Conservation (phyloP, 1,140 invertebrate species). For the Ditylenchus dipsaci region DNA sequence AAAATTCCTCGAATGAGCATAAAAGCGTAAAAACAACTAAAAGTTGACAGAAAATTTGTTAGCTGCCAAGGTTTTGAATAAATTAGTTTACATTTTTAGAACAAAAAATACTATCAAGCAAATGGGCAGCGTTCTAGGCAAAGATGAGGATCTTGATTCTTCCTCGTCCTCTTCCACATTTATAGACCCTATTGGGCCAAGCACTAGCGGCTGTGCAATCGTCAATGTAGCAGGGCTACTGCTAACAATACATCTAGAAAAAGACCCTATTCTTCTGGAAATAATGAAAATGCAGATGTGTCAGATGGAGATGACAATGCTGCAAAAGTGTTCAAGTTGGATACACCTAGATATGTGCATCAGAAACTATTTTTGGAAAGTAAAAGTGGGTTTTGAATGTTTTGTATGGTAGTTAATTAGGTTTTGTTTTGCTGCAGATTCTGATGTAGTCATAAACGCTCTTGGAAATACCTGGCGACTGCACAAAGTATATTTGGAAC, state of each 20-base stretch:
- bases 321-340: background rate
- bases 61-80: too few species aligned
- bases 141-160: background rate
- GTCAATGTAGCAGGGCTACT: background rate
- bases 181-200: background rate
- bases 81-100: too few species aligned
- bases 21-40: too few species aligned
- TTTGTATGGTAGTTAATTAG: too few species aligned
- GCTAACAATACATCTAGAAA: background rate
- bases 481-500: conserved; percentile 29
- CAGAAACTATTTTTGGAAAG: conserved; percentile 23
- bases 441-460: conserved; percentile 23
- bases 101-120: too few species aligned
- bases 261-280: background rate
- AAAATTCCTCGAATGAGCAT: too few species aligned
- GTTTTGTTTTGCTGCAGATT: conserved; percentile 12
- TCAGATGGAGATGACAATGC: background rate
- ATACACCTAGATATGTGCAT: conserved; percentile 15
- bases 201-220: background rate
- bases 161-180: background rate
- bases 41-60: too few species aligned
- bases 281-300: background rate
- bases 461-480: conserved; percentile 21
- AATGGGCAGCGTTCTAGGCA: background rate
- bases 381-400: too few species aligned